Evolutionary conservation across 2,888 invertebrate species (phyloP).

Genomic region (Drosophila diplacantha): DNA sequence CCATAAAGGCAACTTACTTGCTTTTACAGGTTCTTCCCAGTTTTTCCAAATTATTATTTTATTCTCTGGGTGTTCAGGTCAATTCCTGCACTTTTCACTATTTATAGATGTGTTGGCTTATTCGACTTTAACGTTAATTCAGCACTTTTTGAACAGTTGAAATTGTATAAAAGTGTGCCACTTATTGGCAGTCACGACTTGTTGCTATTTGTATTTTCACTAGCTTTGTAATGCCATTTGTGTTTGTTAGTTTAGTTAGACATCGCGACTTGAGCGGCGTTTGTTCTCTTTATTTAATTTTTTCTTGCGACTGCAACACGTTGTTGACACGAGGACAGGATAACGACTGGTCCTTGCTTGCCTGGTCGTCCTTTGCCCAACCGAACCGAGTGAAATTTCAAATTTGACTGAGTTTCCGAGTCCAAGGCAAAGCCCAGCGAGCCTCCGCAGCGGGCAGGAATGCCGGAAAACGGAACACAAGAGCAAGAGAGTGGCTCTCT

Average conservation of each 20-base stretch:
- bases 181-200: conserved; percentile 47
- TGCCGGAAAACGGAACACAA: background rate
- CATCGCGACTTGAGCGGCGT: conserved; percentile 8
- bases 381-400: conserved; percentile 11
- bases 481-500: background rate
- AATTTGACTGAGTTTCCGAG: background rate
- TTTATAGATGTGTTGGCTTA: conserved; percentile 13
- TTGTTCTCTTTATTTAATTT: conserved; percentile 7
- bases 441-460: conserved; percentile 1
- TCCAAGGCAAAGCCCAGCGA: background rate
- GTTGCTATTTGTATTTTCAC: conserved; percentile 53
- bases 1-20: conserved; percentile 6
- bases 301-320: conserved; percentile 65
- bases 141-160: conserved; percentile 8
- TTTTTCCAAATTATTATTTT: background rate
- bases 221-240: background rate
- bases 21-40: background rate
- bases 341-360: conserved; percentile 69
- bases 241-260: background rate
- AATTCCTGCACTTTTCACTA: conserved; percentile 14
- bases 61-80: background rate
- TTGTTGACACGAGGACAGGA: conserved; percentile 76
- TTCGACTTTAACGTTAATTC: conserved; percentile 7
- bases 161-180: conserved; percentile 15
- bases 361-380: conserved; percentile 1